phyloP scores from a whole-genome alignment of 2,113 vertebrate species.

The Patagioenas fasciata region DNA sequence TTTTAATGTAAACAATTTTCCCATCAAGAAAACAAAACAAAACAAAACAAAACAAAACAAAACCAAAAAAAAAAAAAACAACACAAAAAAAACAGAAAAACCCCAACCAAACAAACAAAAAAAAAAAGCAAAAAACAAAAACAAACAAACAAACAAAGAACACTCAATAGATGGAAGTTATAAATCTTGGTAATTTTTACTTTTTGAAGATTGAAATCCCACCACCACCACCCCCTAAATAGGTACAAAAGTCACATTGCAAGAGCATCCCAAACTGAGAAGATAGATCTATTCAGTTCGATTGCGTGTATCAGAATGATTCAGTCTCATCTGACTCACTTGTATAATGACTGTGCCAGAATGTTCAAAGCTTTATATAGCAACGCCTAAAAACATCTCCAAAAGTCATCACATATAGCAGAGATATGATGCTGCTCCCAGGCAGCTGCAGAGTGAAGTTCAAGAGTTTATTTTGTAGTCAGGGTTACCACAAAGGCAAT shows the following conservation, averaged over 20 bases:
- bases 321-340: conserved; percentile 61
- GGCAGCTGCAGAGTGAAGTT: not conserved
- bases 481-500: not conserved
- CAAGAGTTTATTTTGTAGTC: not conserved
- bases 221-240: not conserved
- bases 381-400: conserved; percentile 13
- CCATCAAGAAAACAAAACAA: not conserved
- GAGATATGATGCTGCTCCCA: not conserved
- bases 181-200: not conserved
- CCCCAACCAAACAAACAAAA: too few species aligned
- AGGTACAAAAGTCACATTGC: not conserved
- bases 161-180: not conserved
- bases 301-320: not conserved
- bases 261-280: not conserved
- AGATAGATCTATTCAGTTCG: not conserved
- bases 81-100: too few species aligned
- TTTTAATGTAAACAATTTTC: not conserved
- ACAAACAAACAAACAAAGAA: too few species aligned
- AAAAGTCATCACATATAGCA: not conserved
- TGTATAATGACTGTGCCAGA: not conserved
- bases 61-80: not conserved
- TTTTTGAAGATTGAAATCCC: not conserved
- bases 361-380: conserved; percentile 46
- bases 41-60: too few species aligned
- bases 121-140: too few species aligned